Conservation (phyloP, 1,140 invertebrate species). For the Cydia fagiglandana region DNA sequence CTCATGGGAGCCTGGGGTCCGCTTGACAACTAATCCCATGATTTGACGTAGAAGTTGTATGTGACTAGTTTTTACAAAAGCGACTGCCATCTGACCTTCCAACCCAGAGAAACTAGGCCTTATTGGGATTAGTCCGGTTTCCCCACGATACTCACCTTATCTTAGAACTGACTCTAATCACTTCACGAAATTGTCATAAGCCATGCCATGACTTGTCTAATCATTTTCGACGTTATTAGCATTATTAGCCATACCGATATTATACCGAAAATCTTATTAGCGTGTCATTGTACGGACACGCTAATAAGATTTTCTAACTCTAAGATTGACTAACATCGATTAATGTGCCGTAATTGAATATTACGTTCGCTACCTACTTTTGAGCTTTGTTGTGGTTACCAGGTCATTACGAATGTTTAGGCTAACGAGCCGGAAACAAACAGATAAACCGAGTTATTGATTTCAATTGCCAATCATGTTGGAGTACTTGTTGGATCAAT, state of each 20-base stretch:
- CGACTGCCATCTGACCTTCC: no score
- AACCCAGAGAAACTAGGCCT: no score
- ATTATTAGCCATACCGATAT: neutral
- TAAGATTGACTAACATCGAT: slow-evolving; percentile 15
- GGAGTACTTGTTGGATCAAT: neutral
- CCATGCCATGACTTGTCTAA: neutral
- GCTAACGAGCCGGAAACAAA: slow-evolving; percentile 1
- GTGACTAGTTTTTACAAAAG: no score
- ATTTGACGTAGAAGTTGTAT: no score
- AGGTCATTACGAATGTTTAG: slow-evolving; percentile 17
- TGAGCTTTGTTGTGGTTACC: slow-evolving; percentile 1
- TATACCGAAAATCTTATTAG: neutral
- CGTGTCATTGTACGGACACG: neutral
- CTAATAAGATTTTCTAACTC: no score
- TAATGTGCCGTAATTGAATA: neutral
- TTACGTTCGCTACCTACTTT: slow-evolving; percentile 7
- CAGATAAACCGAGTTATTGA: neutral
- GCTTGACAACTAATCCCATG: no score
- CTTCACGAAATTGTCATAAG: neutral
- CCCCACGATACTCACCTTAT: no score
- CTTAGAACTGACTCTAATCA: no score
- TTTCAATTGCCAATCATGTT: neutral
- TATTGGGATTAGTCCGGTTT: no score
- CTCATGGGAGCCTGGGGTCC: no score
- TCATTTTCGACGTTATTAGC: neutral